Conservation (phyloP, 2,888 invertebrate species). For the Hypomecis atomaria region DNA sequence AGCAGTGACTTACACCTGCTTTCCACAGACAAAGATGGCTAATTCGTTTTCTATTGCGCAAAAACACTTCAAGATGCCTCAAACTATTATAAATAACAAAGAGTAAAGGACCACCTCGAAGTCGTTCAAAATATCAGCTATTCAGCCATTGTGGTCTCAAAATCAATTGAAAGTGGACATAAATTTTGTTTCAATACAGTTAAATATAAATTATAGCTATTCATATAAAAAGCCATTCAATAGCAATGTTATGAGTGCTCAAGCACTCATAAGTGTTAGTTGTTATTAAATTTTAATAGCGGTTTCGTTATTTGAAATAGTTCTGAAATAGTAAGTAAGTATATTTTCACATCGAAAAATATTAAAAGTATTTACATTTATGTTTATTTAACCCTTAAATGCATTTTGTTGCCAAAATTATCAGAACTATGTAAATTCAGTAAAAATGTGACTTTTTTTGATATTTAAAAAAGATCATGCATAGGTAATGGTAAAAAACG, state of each 20-base stretch:
- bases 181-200: constrained; percentile 47
- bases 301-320: not conserved
- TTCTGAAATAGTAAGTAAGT: too few relatives aligned
- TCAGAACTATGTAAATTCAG: too few relatives aligned
- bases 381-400: too few relatives aligned
- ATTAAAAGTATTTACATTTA: too few relatives aligned
- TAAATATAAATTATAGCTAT: constrained; percentile 36
- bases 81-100: constrained; percentile 24
- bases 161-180: constrained; percentile 42
- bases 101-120: constrained; percentile 58
- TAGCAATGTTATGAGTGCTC: constrained; percentile 11
- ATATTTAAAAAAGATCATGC: too few relatives aligned
- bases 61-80: constrained; percentile 27
- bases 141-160: constrained; percentile 54
- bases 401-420: too few relatives aligned
- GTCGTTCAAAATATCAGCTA: constrained; percentile 57
- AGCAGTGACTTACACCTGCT: constrained; percentile 50
- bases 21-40: constrained; percentile 57
- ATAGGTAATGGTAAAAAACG: too few relatives aligned
- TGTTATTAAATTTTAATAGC: constrained; percentile 10
- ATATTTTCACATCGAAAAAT: too few relatives aligned
- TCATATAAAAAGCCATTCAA: constrained; percentile 18
- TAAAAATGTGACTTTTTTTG: too few relatives aligned
- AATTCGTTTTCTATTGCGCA: constrained; percentile 67
- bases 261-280: too few relatives aligned